Percentiles rank a stretch among this genome's conserved stretches.
Evolutionary conservation across 1,140 invertebrate species (phyloP).

Genomic region (Xylocopa sonorina): DNA sequence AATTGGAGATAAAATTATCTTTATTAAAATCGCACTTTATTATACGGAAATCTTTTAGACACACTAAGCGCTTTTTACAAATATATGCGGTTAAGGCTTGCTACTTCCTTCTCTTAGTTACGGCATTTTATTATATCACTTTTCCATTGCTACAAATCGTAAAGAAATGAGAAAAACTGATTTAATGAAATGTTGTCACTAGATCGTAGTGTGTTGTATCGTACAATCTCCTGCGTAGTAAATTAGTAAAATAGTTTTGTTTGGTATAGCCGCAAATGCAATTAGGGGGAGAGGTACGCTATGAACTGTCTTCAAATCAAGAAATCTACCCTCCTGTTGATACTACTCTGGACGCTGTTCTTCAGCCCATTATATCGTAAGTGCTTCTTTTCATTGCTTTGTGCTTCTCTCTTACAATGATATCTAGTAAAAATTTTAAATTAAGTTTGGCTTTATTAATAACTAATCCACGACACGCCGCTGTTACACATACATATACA

Average conservation of each 20-base stretch:
- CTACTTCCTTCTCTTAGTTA: conserved; percentile 29
- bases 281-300: conserved; percentile 79
- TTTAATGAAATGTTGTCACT: conserved; percentile 31
- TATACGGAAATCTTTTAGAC: conserved; percentile 12
- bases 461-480: conserved; percentile 43
- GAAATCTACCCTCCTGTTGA: conserved; percentile 78
- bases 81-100: conserved; percentile 49
- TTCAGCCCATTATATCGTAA: conserved; percentile 82
- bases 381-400: conserved; percentile 68
- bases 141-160: background rate
- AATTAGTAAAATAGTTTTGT: conserved; percentile 74
- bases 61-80: conserved; percentile 43
- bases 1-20: conserved; percentile 10
- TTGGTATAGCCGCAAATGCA: conserved; percentile 80
- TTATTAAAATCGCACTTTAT: conserved; percentile 24
- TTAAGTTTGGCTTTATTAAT: conserved; percentile 59
- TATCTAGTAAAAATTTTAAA: conserved; percentile 33
- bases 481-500: conserved; percentile 19
- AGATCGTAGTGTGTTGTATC: conserved; percentile 42
- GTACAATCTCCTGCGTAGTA: conserved; percentile 50
- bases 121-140: conserved; percentile 15
- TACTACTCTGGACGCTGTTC: conserved; percentile 80
- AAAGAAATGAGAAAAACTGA: background rate
- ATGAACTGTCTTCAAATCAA: conserved; percentile 80
- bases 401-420: conserved; percentile 35